Evolutionary conservation across 2,888 invertebrate species (phyloP).

Genomic region (Cylindroiulus punctatus): DNA sequence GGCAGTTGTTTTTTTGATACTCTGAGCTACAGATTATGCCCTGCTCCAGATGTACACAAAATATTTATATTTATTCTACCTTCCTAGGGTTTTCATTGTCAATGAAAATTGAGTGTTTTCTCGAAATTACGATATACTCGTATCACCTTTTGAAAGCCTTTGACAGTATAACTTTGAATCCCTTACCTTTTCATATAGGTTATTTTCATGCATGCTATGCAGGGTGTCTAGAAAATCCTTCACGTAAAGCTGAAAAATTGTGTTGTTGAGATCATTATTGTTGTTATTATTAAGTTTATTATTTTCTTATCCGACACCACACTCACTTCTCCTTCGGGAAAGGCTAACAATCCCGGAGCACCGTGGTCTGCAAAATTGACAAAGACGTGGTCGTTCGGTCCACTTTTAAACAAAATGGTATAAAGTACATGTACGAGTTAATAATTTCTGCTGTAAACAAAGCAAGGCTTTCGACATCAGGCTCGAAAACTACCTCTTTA

Average conservation of each 20-base stretch:
- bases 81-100: too few species aligned
- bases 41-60: too few species aligned
- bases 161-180: not conserved
- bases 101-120: too few species aligned
- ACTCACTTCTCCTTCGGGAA: slow-evolving; percentile 61
- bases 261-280: not conserved
- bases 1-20: too few species aligned
- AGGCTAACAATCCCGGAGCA: slow-evolving; percentile 70
- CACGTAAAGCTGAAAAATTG: slow-evolving; percentile 64
- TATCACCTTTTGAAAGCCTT: too few species aligned
- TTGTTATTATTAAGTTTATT: not conserved
- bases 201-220: slow-evolving; percentile 67
- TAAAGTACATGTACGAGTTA: slow-evolving; percentile 22
- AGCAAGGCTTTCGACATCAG: not conserved
- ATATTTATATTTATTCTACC: too few species aligned
- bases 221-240: slow-evolving; percentile 65
- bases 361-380: slow-evolving; percentile 74
- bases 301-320: not conserved
- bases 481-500: slow-evolving; percentile 64
- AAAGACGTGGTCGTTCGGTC: slow-evolving; percentile 71
- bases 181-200: slow-evolving; percentile 67
- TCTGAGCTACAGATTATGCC: too few species aligned
- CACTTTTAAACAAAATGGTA: slow-evolving; percentile 64
- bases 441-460: not conserved
- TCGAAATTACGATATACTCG: too few species aligned